Base-by-base conservation (phyloP, 1,140 invertebrate genomes). In the Cydia amplana region DNA sequence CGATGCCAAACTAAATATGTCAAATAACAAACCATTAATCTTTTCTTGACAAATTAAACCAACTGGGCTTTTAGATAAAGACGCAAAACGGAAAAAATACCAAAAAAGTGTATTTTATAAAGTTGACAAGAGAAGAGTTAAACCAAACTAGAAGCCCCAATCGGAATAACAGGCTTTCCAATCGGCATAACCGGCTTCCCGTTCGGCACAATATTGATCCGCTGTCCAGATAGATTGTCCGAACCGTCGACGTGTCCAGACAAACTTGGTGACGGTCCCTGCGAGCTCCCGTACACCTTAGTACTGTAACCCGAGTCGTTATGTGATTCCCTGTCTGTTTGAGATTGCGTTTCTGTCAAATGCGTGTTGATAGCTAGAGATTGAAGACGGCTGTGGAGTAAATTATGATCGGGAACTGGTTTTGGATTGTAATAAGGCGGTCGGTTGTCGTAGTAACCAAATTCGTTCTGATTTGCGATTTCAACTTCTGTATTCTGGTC, bases 281-380 rank as follows among this genome's bases (percentile, higher is more conserved):
- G 95, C 9, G 96, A 96, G 65, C 95, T 96, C 6, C 96, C 96
- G 76, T 96, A 96, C 78, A 96, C 95, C 81, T 96, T 95, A 14
- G 96, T 96, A 77, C 95, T 96, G 83, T 96, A 96, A 2, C 96
- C 96, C 12, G 96, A 96, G 87, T 97, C 96, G 83, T 96, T 96
- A 82, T 96, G 96, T 0, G 95, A 95, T 81, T 96, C 95, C 67
- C 94, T 85, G 80, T 95, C 95, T 4, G 93, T 83, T 77, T 93
- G 93, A 81, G 91, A 93, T 64, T 93, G 93, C 0, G 89, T 89
- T 79, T 93, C 93, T 3, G 91, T 91, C 65, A 93, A 81, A 79
- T 93, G 90, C 0, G 93, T 93, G 78, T 93, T 93, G 4, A 93
- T 93, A 5, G 93, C 93, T 73, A 93, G 81, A 0, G 92, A 93